Evolutionary conservation across 2,888 invertebrate species (phyloP).

Genomic region (Melinopterus prodromus): DNA sequence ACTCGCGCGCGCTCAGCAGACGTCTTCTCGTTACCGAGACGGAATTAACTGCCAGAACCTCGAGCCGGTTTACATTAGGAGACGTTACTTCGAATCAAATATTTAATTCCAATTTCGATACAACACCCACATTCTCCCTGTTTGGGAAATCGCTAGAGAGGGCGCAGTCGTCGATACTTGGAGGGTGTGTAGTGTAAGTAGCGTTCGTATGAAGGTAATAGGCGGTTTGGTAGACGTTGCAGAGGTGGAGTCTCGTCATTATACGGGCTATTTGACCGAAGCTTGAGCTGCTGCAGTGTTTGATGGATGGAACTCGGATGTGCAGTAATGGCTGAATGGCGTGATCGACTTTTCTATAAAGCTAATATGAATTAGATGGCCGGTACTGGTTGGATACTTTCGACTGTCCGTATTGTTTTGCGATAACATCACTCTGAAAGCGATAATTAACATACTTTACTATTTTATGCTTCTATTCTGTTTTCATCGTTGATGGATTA

Average conservation of each 20-base stretch:
- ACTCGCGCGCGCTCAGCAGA: background rate
- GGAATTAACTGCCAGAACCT: background rate
- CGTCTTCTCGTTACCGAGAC: background rate
- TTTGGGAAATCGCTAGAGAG: background rate
- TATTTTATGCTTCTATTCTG: no score
- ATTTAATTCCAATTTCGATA: slow-evolving; percentile 4
- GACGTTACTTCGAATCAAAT: background rate
- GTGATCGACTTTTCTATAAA: slow-evolving; percentile 10
- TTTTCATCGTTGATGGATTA: no score
- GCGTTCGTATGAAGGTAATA: background rate
- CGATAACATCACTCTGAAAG: background rate
- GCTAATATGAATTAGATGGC: slow-evolving; percentile 4
- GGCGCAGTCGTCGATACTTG: background rate
- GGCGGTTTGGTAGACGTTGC: background rate
- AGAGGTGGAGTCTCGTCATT: slow-evolving; percentile 8
- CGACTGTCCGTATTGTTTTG: background rate
- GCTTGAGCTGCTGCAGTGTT: background rate
- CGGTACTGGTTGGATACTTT: background rate
- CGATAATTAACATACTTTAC: no score
- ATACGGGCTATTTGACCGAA: slow-evolving; percentile 13
- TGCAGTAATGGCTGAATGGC: slow-evolving; percentile 22
- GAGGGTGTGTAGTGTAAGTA: background rate
- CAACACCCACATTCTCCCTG: background rate
- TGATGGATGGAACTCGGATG: slow-evolving; percentile 16
- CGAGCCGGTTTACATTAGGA: background rate